Evolutionary conservation across 30 jellyfish, hydroid and myxozoan species (phyloP).

Genomic region (Phacellophora camtschatica): DNA sequence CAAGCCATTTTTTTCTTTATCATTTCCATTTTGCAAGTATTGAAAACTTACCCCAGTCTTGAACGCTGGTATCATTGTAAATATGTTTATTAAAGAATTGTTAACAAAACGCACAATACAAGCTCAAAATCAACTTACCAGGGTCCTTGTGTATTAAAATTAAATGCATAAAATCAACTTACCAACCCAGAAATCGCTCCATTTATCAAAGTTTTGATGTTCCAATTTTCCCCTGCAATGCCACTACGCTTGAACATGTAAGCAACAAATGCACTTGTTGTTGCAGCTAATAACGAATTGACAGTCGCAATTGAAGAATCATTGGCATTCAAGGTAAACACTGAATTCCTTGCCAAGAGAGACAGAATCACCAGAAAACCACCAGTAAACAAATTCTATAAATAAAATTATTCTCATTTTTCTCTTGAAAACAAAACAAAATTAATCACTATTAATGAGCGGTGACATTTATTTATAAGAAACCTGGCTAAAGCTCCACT

Average conservation of each 20-base stretch:
- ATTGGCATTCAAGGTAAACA: background rate
- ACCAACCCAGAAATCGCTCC: constrained; percentile 90
- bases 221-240: constrained; percentile 58
- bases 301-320: background rate
- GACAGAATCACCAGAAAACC: constrained; percentile 59
- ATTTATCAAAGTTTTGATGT: constrained; percentile 66
- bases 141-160: background rate
- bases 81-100: background rate
- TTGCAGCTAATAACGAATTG: constrained; percentile 57
- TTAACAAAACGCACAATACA: background rate
- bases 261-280: constrained; percentile 66
- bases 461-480: too few species aligned
- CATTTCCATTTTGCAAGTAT: too few species aligned
- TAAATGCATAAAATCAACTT: background rate
- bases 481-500: too few species aligned
- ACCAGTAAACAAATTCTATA: constrained; percentile 70
- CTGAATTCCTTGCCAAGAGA: background rate
- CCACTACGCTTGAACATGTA: constrained; percentile 59
- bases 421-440: too few species aligned
- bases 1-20: too few species aligned
- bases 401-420: too few species aligned
- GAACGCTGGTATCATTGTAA: too few species aligned
- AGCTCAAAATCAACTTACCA: too few species aligned
- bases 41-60: too few species aligned
- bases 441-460: too few species aligned